Base-by-base conservation (phyloP, 1,140 invertebrate genomes). In the Drosophila punjabiensis region DNA sequence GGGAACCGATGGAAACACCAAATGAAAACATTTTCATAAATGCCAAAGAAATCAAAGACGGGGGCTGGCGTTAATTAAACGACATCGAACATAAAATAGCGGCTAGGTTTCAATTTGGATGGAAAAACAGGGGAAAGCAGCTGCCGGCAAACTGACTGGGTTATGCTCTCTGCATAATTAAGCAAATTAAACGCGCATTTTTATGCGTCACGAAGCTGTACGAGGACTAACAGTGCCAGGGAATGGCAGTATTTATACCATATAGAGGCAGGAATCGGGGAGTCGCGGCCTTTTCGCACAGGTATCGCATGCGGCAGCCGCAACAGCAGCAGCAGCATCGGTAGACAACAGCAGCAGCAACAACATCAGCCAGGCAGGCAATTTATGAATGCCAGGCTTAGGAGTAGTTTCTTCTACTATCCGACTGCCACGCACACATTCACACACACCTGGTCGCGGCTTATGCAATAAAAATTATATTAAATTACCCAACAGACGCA, bases 381-480 rank as follows among this genome's bases (percentile, higher is more conserved):
- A 89, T 89, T 88, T 88, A 88, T 88, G 85, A 89, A 79, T 88
- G 85, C 85, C 85, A 88, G 80, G 75, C 63, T 74, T 67, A 39
- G 73, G 81, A 73, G 76, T 75, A 68, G 81, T 78, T 62, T 60
- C 66, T 18, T 56, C 39, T 9, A 56, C 64, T 33, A 73, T 62
- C 66, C 60, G 37, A 50, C 28, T 18, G 30, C 58, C 52, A 66
- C 47, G 39, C 63, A 53, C 53, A 9, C n/a, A n/a, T 13, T 11
- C 53, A 13, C 45, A 9, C 3, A 18, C 13, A 28, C 28, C 39
- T 14, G 39, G 9, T 64, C 55, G 18, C 28, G 30, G 55, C 82
- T 90, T 86, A 86, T 90, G 86, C 69, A 91, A 90, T 90, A 89
- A 89, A 89, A 90, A 89, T 89, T 90, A 89, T 89, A 89, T 89